A percentile compares a stretch with the other conserved stretches of the same genome.
phyloP scores from a whole-genome alignment of 2,888 invertebrate species.

The Pandemis heparana region DNA sequence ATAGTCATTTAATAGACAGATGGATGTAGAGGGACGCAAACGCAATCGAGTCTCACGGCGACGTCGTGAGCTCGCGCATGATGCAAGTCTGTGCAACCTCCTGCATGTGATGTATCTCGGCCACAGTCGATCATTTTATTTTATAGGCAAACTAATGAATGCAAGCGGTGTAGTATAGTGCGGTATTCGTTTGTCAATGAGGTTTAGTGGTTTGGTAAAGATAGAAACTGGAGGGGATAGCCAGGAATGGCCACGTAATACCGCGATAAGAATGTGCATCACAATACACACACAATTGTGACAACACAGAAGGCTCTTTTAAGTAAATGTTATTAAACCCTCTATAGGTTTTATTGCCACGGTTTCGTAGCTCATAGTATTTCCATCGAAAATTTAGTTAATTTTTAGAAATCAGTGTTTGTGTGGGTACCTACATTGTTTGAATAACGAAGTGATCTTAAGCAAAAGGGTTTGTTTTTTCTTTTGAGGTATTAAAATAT shows the following conservation, averaged over 20 bases:
- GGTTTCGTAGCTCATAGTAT: too few species aligned
- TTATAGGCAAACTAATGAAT: constrained; percentile 1
- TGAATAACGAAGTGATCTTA: too few species aligned
- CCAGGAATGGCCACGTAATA: neutral
- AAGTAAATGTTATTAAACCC: too few species aligned
- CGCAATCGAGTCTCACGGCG: constrained; percentile 51
- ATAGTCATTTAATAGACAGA: constrained; percentile 60
- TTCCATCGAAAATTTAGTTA: too few species aligned
- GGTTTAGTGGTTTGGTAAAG: neutral
- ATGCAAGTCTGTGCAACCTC: constrained; percentile 41
- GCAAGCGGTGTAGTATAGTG: neutral
- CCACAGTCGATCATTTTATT: constrained; percentile 10
- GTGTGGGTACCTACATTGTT: too few species aligned
- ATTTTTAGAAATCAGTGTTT: too few species aligned
- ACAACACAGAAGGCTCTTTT: too few species aligned
- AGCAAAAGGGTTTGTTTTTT: too few species aligned
- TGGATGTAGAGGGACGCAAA: constrained; percentile 44
- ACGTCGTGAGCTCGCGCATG: constrained; percentile 18
- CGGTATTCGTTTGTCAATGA: neutral
- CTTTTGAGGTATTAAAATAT: too few species aligned
- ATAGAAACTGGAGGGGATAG: neutral
- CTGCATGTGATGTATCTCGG: constrained; percentile 28
- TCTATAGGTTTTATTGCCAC: neutral
- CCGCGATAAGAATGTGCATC: neutral
- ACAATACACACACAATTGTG: too few species aligned